These are phyloP conservation scores for Drosophila antonietae DNA, from an alignment of 2,888 invertebrate species.

Conservation along the genomic window DNA sequence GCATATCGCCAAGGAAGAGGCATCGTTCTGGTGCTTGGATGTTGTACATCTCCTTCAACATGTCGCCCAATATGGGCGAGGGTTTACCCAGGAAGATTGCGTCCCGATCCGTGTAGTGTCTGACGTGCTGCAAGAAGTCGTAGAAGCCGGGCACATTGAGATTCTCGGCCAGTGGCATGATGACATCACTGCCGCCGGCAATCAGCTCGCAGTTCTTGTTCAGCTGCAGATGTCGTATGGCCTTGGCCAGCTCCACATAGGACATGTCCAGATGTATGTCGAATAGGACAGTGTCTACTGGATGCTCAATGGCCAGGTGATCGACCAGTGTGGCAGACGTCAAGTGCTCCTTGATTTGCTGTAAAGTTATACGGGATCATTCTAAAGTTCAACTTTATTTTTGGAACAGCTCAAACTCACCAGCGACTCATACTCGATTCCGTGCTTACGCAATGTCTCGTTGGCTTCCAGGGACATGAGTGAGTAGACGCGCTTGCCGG, in stretches of 20 bases:
- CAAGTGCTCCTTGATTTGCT: slow-evolving; percentile 72
- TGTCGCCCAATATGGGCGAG: slow-evolving; percentile 80
- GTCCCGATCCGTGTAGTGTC: slow-evolving; percentile 76
- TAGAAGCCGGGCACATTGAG: slow-evolving; percentile 78
- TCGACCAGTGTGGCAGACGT: slow-evolving; percentile 55
- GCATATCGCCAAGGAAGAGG: slow-evolving; percentile 93
- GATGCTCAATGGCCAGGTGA: slow-evolving; percentile 51
- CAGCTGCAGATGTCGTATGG: slow-evolving; percentile 83
- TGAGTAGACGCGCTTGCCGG: slow-evolving; percentile 84
- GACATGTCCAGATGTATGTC: slow-evolving; percentile 85
- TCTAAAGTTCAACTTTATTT: background rate
- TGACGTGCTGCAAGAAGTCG: slow-evolving; percentile 70
- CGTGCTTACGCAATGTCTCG: slow-evolving; percentile 82
- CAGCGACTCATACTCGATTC: slow-evolving; percentile 83
- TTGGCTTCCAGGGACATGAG: slow-evolving; percentile 82
- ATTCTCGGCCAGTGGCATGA: slow-evolving; percentile 74
- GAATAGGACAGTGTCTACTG: slow-evolving; percentile 85
- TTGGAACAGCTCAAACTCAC: slow-evolving; percentile 64
- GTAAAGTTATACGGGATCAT: background rate
- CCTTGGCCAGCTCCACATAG: slow-evolving; percentile 84
- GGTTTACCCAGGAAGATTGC: slow-evolving; percentile 85
- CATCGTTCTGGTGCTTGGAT: slow-evolving; percentile 88
- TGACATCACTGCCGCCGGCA: slow-evolving; percentile 82
- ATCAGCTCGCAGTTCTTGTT: slow-evolving; percentile 84
- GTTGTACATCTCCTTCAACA: slow-evolving; percentile 79